Evolutionary conservation across 2,888 invertebrate genomes (phyloP).

Genomic region (Agrilus cyanescens): DNA sequence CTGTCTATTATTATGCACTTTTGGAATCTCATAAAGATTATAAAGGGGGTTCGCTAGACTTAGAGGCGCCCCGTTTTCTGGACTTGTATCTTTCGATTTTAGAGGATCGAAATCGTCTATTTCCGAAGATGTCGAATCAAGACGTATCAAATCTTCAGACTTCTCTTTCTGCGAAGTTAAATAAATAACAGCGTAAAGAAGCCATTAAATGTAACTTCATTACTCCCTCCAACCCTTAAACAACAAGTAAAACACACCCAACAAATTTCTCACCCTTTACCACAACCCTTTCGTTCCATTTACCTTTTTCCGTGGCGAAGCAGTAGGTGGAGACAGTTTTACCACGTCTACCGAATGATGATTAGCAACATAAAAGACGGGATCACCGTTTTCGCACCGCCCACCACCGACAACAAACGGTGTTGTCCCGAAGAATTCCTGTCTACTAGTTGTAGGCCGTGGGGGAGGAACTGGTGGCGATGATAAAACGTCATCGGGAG

Average conservation of each 20-base stretch:
- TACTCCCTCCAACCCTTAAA: not conserved
- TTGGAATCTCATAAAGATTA: conserved; percentile 27
- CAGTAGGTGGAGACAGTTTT: conserved; percentile 34
- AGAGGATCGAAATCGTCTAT: conserved; percentile 58
- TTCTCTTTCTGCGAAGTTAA: conserved; percentile 32
- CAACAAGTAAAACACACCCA: not conserved
- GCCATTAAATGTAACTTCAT: not conserved
- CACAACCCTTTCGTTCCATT: conserved; percentile 7
- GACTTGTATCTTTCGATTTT: conserved; percentile 30
- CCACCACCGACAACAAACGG: conserved; percentile 37
- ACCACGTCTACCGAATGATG: conserved; percentile 36
- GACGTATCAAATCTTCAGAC: conserved; percentile 49
- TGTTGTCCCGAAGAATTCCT: conserved; percentile 31
- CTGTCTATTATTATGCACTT: conserved; percentile 17
- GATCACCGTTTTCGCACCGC: conserved; percentile 35
- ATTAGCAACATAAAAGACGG: conserved; percentile 35
- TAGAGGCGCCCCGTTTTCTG: conserved; percentile 29
- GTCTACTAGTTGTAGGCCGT: conserved; percentile 12
- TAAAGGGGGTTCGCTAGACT: conserved; percentile 41
- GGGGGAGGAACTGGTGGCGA: conserved; percentile 29
- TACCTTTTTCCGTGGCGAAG: conserved; percentile 34
- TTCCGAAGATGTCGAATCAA: conserved; percentile 52
- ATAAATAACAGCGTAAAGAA: no score
- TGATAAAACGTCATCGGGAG: conserved; percentile 33
- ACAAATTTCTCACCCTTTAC: not conserved